Evolutionary conservation across 2,888 invertebrate genomes (phyloP), one percentile per base, ranked within the genome.

Genomic region (Macrosoma leucophasiata): DNA sequence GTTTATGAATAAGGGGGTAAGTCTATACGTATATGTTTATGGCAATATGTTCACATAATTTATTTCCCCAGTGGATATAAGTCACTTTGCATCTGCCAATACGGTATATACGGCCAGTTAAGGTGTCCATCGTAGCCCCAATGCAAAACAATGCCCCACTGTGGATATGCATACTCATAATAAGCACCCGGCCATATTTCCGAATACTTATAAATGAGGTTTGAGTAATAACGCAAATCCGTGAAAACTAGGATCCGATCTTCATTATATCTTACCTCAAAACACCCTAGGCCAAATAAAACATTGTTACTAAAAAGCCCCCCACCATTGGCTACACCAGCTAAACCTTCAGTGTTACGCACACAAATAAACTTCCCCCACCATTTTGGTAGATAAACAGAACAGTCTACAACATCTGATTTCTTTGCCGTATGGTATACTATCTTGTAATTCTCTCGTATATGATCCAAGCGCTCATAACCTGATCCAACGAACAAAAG

Each of bases 321-420:
- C 0, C 65, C 69, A 0, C 76, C 75, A 22, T 65, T 71, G 2
- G 57, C 65, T 0, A 74, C 1, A 0, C 73, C 72, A 0, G 65
- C 12, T 1, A 37, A 53, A 0, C 24, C 1, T 0, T 27, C 1
- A 0, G 5, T 2, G 38, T 74, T 74, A n/a, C 17, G 46, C 0
- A 70, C 13, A 29, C 74, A 74, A 10, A 73, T 62, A 30, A 73
- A 74, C 39, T 72, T 72, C 0, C 73, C 74, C 74, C 73, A 74
- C 51, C 49, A 66, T 38, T 74, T 74, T 0, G 72, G 72, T 0
- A 73, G 19, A 17, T 60, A 67, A 3, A 36, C 56, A 0, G 64
- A 65, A 38, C 74, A 74, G 33, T 72, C 67, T 0, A 53, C 51
- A 0, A 57, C 14, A 1, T 43, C 4, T 0, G 3, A 8, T 13